Evolutionary conservation across 1,140 invertebrate genomes (phyloP), one percentile per base, ranked within the genome.

Genomic region (Belonocnema kinseyi): DNA sequence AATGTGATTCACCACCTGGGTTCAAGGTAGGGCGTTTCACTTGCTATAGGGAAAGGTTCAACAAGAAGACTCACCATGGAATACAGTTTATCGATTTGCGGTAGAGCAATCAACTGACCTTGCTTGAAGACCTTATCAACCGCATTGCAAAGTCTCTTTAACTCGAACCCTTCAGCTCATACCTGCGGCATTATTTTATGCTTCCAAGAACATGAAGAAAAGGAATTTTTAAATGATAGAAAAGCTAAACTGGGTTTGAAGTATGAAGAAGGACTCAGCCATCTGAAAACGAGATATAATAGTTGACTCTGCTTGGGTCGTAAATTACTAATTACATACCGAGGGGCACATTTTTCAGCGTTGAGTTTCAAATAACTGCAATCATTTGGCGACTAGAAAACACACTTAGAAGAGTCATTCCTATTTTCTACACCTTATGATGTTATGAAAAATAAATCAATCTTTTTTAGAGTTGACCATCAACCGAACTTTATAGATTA

Each of bases 1-100:
- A 61, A 61, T 61, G 58, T 61, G 58, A 61, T 61, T 61, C 58
- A 61, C 58, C 58, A 61, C 58, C 58, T 61, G 58, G 58, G 58
- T 61, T 61, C 58, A 61, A 61, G 58, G 58, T 33, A 61, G 58
- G 58, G 58, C 58, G 33, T 61, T 61, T 61, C 58, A 61, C 58
- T 61, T 61, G 58, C 58, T 21, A 33, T 33, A 61, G 58, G 58
- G 21, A 61, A 61, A 61, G 58, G 58, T 61, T 61, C 21, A 61
- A 61, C 58, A 16, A 61, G 58, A 61, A 61, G 58, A 61, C 58
- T 61, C 58, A 14, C 58, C 58, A 61, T 61, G 21, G 16, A 61
- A 61, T 61, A 61, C 58, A 61, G 58, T 61, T 61, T 40, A 61
- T 61, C 58, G 58, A 61, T 61, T 61, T 61, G 58, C 58, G 58